Evolutionary conservation across 2,888 invertebrate genomes (phyloP).

Genomic region (Parnassius smintheus): DNA sequence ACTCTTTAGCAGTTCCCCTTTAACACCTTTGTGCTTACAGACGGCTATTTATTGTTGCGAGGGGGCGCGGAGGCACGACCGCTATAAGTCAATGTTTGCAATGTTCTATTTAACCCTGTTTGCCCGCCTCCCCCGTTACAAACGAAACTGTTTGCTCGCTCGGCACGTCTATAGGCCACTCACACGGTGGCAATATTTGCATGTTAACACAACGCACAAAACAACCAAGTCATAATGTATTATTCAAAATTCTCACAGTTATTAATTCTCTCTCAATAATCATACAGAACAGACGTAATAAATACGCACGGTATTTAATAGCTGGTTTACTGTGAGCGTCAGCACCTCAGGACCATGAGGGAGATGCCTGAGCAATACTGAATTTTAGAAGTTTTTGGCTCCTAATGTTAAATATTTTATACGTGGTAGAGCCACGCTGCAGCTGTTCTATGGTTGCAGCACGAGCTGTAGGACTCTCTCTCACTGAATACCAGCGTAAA

Average conservation of each 20-base stretch:
- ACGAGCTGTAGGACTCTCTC: no score
- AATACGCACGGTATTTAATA: no score
- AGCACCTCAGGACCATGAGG: no score
- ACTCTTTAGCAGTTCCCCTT: conserved; percentile 1
- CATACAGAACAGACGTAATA: no score
- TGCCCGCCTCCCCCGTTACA: background rate
- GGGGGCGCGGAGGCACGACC: background rate
- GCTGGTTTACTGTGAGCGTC: no score
- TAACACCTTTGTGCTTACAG: background rate
- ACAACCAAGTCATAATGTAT: background rate
- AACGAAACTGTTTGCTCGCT: conserved; percentile 7
- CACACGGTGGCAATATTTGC: background rate
- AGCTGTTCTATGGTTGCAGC: no score
- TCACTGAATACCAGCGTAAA: no score
- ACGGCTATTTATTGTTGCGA: background rate
- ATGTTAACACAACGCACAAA: background rate
- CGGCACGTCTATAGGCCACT: background rate
- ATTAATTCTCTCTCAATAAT: no score
- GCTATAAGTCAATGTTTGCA: conserved; percentile 7
- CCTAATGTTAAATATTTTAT: no score
- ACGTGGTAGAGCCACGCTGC: no score
- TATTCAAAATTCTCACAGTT: background rate
- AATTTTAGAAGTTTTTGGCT: no score
- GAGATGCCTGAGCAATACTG: no score
- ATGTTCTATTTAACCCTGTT: conserved; percentile 9